These are phyloP conservation scores for Pterophyllum scalare DNA, from an alignment of 2,113 vertebrate species.

Conservation along the genomic window DNA sequence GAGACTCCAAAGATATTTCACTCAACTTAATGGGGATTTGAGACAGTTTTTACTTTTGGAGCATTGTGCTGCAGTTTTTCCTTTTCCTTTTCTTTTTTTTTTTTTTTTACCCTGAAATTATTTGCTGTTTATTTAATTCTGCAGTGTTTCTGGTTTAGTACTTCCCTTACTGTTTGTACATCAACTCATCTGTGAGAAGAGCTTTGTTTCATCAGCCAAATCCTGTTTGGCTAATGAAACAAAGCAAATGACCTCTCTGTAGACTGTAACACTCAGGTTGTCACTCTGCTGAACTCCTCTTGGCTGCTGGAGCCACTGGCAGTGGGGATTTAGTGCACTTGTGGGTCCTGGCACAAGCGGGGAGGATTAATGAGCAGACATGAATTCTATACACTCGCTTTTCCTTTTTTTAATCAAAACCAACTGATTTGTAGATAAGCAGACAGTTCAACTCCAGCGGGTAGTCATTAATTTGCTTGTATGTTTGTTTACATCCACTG, in stretches of 20 bases:
- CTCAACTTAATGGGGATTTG: not conserved
- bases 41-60: not conserved
- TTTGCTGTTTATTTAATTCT: not conserved
- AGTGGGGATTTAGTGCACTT: not conserved
- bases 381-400: constrained; percentile 34
- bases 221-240: constrained; percentile 31
- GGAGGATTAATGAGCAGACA: constrained; percentile 26
- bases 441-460: constrained; percentile 10
- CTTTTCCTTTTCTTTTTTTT: not conserved
- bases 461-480: constrained; percentile 17
- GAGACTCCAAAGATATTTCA: not conserved
- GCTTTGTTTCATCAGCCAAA: not conserved
- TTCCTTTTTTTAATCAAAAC: constrained; percentile 9
- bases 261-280: constrained; percentile 6
- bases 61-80: not conserved
- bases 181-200: not conserved
- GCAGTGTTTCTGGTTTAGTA: not conserved
- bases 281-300: constrained; percentile 18
- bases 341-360: not conserved
- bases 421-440: constrained; percentile 13
- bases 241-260: constrained; percentile 12
- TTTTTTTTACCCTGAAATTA: not conserved
- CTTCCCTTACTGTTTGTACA: not conserved
- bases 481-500: constrained; percentile 15
- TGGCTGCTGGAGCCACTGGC: not conserved